Percentiles rank a stretch among this genome's conserved stretches.
Evolutionary conservation across 1,140 invertebrate genomes (phyloP).

Genomic region (Archivesica marissinica): DNA sequence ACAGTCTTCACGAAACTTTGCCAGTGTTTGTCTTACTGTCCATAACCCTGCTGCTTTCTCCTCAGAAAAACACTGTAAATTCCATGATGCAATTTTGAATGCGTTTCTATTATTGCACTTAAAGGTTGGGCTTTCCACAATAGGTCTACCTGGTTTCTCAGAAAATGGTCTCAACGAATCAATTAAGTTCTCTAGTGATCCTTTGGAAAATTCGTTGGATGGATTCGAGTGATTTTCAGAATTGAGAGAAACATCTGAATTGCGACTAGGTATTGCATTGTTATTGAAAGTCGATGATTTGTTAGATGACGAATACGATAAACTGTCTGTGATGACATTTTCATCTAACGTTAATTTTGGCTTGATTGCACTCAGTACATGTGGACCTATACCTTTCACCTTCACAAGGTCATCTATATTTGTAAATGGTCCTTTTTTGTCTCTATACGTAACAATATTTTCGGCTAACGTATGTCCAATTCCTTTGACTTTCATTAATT

Average conservation of each 20-base stretch:
- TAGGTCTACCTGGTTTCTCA: conserved; percentile 69
- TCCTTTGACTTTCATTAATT: conserved; percentile 90
- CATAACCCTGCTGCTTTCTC: conserved; percentile 89
- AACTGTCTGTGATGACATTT: conserved; percentile 29
- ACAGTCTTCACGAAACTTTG: too few relatives aligned
- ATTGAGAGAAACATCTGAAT: conserved; percentile 45
- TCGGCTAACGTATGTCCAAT: conserved; percentile 92
- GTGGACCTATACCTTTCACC: conserved; percentile 84
- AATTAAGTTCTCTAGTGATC: conserved; percentile 78
- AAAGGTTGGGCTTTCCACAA: conserved; percentile 72
- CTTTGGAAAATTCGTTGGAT: conserved; percentile 41
- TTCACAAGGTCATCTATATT: conserved; percentile 88
- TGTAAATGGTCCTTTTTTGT: conserved; percentile 90
- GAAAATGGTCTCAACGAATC: conserved; percentile 78
- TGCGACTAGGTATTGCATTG: conserved; percentile 61
- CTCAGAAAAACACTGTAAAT: conserved; percentile 88
- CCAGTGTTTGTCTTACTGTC: too few relatives aligned
- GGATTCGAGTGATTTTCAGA: conserved; percentile 37
- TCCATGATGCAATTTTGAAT: conserved; percentile 90
- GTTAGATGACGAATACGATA: conserved; percentile 55
- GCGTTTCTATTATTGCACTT: conserved; percentile 74
- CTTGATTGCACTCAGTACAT: conserved; percentile 78
- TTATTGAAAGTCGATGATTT: conserved; percentile 59
- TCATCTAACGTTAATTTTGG: conserved; percentile 75
- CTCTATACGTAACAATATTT: conserved; percentile 90